Percentiles rank a stretch among this genome's conserved stretches.
Conservation (phyloP, 1,140 invertebrate species). For the Drosophila murphyi region DNA sequence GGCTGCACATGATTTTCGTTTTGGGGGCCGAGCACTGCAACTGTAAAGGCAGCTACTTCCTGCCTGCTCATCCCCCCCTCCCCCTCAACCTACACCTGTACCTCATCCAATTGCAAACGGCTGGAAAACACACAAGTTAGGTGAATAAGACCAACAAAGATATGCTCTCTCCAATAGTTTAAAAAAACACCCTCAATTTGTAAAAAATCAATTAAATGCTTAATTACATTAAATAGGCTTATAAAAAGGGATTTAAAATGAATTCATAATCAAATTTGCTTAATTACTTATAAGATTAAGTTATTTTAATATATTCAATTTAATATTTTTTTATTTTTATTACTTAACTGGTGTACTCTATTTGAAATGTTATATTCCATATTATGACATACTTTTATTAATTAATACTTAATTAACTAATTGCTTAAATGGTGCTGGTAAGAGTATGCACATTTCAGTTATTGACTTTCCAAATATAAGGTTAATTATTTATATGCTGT, state of each 20-base stretch:
- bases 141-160: neutral
- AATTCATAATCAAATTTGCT: too few relatives aligned
- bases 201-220: too few relatives aligned
- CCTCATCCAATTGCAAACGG: neutral
- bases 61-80: neutral
- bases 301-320: too few relatives aligned
- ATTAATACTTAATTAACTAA: too few relatives aligned
- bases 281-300: neutral
- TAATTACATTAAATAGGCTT: too few relatives aligned
- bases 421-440: too few relatives aligned
- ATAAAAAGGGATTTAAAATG: too few relatives aligned
- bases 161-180: neutral
- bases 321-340: too few relatives aligned
- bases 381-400: too few relatives aligned
- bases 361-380: too few relatives aligned
- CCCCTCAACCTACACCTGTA: neutral
- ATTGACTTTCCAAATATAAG: neutral
- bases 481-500: constrained; percentile 31
- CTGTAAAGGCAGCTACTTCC: constrained; percentile 4
- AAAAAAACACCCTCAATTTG: too few relatives aligned
- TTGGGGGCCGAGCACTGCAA: neutral
- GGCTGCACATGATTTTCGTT: constrained; percentile 65
- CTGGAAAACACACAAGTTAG: constrained; percentile 40
- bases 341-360: too few relatives aligned
- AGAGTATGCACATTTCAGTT: neutral